phyloP scores from a whole-genome alignment of 1,140 invertebrate genomes.

The Bombyx mandarina region DNA sequence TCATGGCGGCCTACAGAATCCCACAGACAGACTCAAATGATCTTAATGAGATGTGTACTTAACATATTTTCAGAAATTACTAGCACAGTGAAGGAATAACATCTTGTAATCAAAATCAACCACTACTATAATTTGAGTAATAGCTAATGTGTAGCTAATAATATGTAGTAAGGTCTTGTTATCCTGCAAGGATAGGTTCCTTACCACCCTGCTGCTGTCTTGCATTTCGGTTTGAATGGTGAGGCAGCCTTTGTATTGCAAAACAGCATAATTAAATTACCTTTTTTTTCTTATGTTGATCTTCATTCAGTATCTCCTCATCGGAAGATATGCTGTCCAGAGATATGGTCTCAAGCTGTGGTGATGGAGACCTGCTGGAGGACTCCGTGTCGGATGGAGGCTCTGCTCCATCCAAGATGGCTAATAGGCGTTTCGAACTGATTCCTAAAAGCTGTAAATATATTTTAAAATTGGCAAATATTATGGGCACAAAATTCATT shows the following conservation, averaged over 20 bases:
- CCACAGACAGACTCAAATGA: neutral
- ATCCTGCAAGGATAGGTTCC: neutral
- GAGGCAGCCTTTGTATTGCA: too few species aligned
- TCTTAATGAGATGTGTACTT: neutral
- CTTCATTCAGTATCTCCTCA: constrained; percentile 49
- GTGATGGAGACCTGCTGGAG: constrained; percentile 43
- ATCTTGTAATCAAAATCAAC: neutral
- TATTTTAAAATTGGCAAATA: too few species aligned
- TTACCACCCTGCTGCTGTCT: too few species aligned
- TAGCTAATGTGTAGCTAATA: too few species aligned
- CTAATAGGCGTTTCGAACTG: constrained; percentile 72
- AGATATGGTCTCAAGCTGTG: constrained; percentile 70
- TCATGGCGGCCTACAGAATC: too few species aligned
- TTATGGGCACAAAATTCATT: too few species aligned
- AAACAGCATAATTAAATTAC: constrained; percentile 9
- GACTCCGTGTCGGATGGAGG: constrained; percentile 73
- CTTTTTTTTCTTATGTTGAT: constrained; percentile 40
- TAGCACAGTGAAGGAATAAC: neutral
- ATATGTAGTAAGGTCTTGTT: too few species aligned
- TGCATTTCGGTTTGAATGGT: neutral
- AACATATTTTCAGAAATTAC: neutral
- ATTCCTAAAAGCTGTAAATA: constrained; percentile 66
- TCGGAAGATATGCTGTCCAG: constrained; percentile 74
- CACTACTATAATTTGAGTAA: too few species aligned
- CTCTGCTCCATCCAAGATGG: constrained; percentile 69